phyloP scores from a whole-genome alignment of 2,113 vertebrate species.

The Casuarius casuarius region DNA sequence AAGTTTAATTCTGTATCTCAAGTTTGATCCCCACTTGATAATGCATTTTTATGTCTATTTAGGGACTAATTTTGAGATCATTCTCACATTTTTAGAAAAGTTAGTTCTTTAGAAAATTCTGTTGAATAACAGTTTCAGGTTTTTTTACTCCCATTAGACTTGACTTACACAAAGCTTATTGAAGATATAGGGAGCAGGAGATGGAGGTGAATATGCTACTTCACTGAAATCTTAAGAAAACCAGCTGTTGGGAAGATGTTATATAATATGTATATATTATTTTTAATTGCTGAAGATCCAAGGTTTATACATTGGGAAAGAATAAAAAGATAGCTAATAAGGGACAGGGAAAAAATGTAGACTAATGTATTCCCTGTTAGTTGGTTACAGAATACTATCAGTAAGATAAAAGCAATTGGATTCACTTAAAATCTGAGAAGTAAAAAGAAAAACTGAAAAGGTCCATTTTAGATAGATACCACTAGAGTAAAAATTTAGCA shows the following conservation, averaged over 20 bases:
- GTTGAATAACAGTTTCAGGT: neutral
- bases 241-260: neutral
- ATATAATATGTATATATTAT: neutral
- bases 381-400: neutral
- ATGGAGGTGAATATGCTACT: neutral
- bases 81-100: neutral
- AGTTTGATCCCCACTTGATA: neutral
- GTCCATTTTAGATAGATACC: neutral
- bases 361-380: neutral
- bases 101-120: neutral
- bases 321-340: neutral
- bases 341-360: neutral
- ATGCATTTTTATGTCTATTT: neutral
- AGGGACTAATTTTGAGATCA: neutral
- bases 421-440: neutral
- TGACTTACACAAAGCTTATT: neutral
- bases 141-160: neutral
- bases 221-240: neutral
- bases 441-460: neutral
- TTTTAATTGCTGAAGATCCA: neutral
- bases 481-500: neutral
- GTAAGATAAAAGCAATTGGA: neutral
- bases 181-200: neutral
- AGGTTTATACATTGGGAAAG: neutral
- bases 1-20: neutral